A percentile compares a stretch with the other conserved stretches of the same genome.
These are phyloP conservation scores for Malurus melanocephalus DNA, from an alignment of 2,113 vertebrate species.

Conservation along the genomic window DNA sequence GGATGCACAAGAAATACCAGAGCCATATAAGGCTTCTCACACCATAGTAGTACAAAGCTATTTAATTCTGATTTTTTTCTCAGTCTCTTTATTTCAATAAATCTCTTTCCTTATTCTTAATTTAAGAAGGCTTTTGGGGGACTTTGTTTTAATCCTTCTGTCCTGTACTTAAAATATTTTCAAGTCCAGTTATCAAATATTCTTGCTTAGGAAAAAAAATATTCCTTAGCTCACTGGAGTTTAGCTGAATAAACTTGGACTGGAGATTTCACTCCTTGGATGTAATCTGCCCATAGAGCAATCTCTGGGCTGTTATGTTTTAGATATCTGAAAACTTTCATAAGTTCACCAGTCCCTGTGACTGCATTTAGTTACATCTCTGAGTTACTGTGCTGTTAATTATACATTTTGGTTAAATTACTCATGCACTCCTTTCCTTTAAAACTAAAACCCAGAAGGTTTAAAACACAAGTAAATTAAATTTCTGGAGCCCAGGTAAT, in stretches of 20 bases:
- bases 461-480: background rate
- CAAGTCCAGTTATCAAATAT: background rate
- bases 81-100: background rate
- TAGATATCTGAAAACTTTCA: background rate
- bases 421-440: background rate
- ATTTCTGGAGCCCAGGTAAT: background rate
- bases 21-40: background rate
- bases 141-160: slow-evolving; percentile 16
- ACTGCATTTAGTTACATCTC: background rate
- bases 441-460: background rate
- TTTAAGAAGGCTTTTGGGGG: background rate
- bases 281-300: background rate
- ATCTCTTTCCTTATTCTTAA: background rate
- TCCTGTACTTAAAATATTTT: background rate
- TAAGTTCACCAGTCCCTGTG: background rate
- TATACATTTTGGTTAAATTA: background rate
- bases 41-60: background rate
- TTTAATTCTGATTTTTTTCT: slow-evolving; percentile 4
- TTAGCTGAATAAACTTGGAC: background rate
- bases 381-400: background rate
- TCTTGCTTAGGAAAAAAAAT: background rate
- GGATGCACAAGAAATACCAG: slow-evolving; percentile 12
- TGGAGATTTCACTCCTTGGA: background rate
- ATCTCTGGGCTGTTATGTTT: background rate
- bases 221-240: background rate